Base-by-base conservation (phyloP, 2,888 invertebrate species). In the Oscheius onirici region DNA sequence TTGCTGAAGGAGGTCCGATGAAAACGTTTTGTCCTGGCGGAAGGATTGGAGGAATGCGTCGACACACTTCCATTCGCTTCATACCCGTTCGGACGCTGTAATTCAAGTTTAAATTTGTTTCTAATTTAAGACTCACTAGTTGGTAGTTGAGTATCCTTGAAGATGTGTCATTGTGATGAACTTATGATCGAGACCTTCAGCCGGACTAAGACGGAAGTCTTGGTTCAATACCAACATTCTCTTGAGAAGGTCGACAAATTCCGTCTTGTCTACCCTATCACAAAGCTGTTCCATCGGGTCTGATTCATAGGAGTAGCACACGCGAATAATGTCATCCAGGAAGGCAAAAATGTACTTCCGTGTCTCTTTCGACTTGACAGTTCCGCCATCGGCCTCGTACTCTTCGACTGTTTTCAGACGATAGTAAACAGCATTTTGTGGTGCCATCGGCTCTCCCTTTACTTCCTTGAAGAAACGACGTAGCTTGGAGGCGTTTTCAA, bases 331-430 rank as follows among this genome's bases (percentile, higher is more conserved):
- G 89, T 99, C 99, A 88, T 99, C 99, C 83, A 99, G 91, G 90
- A 96, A 96, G 90, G 97, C 97, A 90, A 99, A 99, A 86, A 99
- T 97, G 89, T 99, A 99, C 89, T 99, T 99, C 87, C 99, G 91
- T 3, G 97, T 97, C 90, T 99, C 99, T 90, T 99, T 99, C 79
- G 97, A 96, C 90, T 97, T 97, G 86, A 96, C 95, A 15, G 66
- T 49, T 78, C 94, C 94, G 58, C 96, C 97, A 90, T 97, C 97
- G 15, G 93, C 92, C 90, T 99, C 97, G 89, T 97, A 95, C 89
- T 99, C 99, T 89, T 97, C 97, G 24, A 96, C 95, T 26, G 95
- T 95, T 92, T 97, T 95, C 93, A 89, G 63, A 0, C 84, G 80
- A 76, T 84, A 87, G 61, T 84, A 81, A 13, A 70, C 68, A 11